Conservation (phyloP, 2,888 invertebrate species). For the Ennomos quercinarius region DNA sequence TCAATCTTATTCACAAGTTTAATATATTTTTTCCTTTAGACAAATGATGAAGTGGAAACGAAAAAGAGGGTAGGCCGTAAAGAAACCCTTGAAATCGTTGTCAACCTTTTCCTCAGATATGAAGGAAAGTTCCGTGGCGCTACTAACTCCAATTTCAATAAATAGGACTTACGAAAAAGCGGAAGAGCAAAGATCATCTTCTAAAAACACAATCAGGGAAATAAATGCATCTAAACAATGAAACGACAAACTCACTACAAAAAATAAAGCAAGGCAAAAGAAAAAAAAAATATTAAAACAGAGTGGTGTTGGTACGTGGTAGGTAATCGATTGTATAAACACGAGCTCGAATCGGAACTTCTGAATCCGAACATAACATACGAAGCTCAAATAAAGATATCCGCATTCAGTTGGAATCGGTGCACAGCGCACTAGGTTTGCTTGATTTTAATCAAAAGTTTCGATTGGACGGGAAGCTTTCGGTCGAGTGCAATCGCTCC, state of each 20-base stretch:
- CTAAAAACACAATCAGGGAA: constrained; percentile 5
- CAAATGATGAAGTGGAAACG: constrained; percentile 55
- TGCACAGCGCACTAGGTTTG: constrained; percentile 69
- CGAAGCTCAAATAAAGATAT: constrained; percentile 81
- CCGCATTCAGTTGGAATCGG: constrained; percentile 66
- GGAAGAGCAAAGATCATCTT: constrained; percentile 14
- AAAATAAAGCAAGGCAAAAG: neutral
- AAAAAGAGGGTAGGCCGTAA: constrained; percentile 45
- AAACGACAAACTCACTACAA: neutral
- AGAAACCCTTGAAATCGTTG: constrained; percentile 43
- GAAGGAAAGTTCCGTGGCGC: constrained; percentile 39
- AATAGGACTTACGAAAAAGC: constrained; percentile 35
- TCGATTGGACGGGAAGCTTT: constrained; percentile 75
- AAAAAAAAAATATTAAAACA: neutral
- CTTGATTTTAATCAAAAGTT: constrained; percentile 86
- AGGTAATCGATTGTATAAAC: constrained; percentile 71
- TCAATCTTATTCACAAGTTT: constrained; percentile 57
- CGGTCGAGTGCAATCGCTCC: constrained; percentile 67
- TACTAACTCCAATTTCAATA: constrained; percentile 40
- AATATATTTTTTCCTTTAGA: constrained; percentile 52
- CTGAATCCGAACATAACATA: constrained; percentile 71
- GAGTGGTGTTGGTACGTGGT: constrained; percentile 15
- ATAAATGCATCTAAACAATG: constrained; percentile 2
- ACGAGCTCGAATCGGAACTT: constrained; percentile 64
- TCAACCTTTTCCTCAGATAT: constrained; percentile 43